Conservation (phyloP, 1,140 invertebrate species). For the Rhagoletis pomonella region DNA sequence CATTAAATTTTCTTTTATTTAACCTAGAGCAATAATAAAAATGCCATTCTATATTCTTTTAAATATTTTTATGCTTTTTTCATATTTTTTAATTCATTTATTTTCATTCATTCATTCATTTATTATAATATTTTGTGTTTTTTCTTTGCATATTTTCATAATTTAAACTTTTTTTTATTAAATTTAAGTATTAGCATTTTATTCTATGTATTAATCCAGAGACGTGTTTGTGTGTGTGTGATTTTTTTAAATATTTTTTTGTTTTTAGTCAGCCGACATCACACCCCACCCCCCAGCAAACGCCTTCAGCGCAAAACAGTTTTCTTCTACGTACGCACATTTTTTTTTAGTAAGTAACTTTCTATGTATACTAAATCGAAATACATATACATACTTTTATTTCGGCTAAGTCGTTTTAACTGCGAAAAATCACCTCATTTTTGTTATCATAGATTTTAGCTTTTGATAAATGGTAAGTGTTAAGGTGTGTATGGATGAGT, state of each 20-base stretch:
- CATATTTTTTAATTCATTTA: conserved; percentile 46
- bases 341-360: not conserved
- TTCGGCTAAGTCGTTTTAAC: not conserved
- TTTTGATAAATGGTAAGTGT: conserved; percentile 8
- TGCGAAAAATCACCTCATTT: conserved; percentile 37
- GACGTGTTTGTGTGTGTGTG: conserved; percentile 10
- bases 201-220: conserved; percentile 15
- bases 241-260: not conserved
- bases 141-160: conserved; percentile 42
- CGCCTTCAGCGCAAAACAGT: not conserved
- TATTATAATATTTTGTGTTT: conserved; percentile 30
- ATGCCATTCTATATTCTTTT: not conserved
- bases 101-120: conserved; percentile 49
- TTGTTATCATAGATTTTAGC: not conserved
- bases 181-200: conserved; percentile 18
- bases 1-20: too few relatives aligned
- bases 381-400: not conserved
- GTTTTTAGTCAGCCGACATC: not conserved
- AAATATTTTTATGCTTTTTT: conserved; percentile 50
- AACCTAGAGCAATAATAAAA: not conserved
- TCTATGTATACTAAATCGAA: conserved; percentile 22
- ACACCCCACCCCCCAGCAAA: not conserved
- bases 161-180: conserved; percentile 10
- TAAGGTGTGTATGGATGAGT: not conserved
- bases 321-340: not conserved